phyloP scores from a whole-genome alignment of 1,140 invertebrate genomes.

The Mizuhopecten yessoensis region DNA sequence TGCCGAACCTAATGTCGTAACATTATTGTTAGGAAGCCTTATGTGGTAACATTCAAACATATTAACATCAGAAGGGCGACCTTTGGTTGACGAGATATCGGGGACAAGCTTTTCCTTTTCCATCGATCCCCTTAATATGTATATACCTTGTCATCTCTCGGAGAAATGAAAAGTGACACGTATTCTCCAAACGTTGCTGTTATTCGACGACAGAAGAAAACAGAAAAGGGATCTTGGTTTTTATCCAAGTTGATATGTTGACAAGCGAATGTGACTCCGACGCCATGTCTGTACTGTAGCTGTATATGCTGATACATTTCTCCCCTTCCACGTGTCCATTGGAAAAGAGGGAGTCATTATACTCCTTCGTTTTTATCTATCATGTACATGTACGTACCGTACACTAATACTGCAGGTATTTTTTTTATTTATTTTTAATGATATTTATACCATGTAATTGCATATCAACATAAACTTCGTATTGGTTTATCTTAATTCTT shows the following conservation, averaged over 20 bases:
- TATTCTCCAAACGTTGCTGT: background rate
- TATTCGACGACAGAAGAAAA: slow-evolving; percentile 7
- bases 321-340: too few relatives aligned
- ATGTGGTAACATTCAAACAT: background rate
- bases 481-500: too few relatives aligned
- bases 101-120: slow-evolving; percentile 8
- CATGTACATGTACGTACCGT: too few relatives aligned
- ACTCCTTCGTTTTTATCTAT: too few relatives aligned
- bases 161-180: background rate
- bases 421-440: too few relatives aligned
- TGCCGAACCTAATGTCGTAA: slow-evolving; percentile 11
- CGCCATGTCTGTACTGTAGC: background rate
- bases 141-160: background rate
- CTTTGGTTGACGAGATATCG: background rate
- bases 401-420: too few relatives aligned
- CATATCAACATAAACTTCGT: too few relatives aligned
- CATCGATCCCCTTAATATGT: background rate
- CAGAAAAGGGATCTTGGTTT: background rate
- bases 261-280: background rate
- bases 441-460: too few relatives aligned
- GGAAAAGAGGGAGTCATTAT: too few relatives aligned
- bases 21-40: slow-evolving; percentile 51
- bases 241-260: background rate
- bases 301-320: background rate
- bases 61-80: background rate